Percentiles rank a stretch among this genome's conserved stretches.
Evolutionary conservation across 2,888 invertebrate species (phyloP).

Genomic region (Panorpa germanica): DNA sequence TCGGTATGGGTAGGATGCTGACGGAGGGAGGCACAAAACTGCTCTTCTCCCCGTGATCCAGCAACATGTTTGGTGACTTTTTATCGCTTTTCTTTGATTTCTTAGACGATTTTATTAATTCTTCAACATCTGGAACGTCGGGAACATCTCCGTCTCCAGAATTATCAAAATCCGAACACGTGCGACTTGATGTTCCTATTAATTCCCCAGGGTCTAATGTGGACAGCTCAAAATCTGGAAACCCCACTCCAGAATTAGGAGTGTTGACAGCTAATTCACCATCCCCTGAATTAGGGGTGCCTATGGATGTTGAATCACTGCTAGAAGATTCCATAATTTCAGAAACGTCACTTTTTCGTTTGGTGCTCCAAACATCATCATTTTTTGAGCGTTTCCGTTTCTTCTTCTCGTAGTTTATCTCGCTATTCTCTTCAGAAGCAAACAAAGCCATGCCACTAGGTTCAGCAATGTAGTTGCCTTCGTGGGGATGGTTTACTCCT

Average conservation of each 20-base stretch:
- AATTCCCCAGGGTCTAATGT: conserved; percentile 40
- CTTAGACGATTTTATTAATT: conserved; percentile 37
- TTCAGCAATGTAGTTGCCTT: no score
- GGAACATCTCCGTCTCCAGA: conserved; percentile 33
- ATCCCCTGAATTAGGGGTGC: no score
- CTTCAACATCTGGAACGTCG: conserved; percentile 35
- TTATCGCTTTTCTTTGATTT: conserved; percentile 39
- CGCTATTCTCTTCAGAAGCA: no score
- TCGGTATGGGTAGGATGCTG: conserved; percentile 38
- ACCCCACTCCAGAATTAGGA: conserved; percentile 32
- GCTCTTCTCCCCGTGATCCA: conserved; percentile 26
- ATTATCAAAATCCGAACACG: conserved; percentile 37
- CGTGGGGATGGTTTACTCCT: no score
- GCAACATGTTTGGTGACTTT: conserved; percentile 21
- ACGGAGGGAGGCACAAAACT: conserved; percentile 36
- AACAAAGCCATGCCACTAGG: no score
- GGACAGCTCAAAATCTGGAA: conserved; percentile 41
- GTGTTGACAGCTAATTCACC: conserved; percentile 25
- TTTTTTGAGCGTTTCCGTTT: no score
- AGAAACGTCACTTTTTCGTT: no score
- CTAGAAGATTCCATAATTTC: no score
- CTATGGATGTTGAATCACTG: no score
- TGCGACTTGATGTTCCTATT: conserved; percentile 22
- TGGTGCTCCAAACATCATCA: no score
- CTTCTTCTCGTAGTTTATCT: no score